Conservation (phyloP, 37 sponge, comb jelly and placozoan genomes). For the Agelas oroides region DNA sequence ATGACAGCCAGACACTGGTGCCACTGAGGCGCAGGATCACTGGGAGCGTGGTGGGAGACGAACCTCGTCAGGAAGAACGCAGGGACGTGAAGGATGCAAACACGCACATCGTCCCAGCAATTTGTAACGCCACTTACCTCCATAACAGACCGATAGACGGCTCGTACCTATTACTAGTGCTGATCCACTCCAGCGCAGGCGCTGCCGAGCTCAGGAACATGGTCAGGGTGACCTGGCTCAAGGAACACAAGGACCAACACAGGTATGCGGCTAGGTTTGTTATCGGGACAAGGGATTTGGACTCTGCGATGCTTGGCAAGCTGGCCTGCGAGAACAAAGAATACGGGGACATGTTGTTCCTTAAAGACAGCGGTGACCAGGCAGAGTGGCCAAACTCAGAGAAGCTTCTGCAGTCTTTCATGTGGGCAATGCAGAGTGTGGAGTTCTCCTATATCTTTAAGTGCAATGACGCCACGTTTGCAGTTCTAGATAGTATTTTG, state of each 20-base stretch:
- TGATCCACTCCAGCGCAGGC: constrained; percentile 20
- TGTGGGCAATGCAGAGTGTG: constrained; percentile 67
- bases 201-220: constrained; percentile 29
- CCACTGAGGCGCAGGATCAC: not conserved
- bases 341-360: constrained; percentile 64
- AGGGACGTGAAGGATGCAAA: no score
- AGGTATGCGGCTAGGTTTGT: constrained; percentile 52
- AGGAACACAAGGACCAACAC: not conserved
- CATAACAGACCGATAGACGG: not conserved
- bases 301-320: not conserved
- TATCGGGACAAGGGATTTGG: constrained; percentile 39
- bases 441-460: constrained; percentile 67
- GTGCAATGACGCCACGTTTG: constrained; percentile 75
- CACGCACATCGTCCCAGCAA: no score
- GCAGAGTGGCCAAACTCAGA: constrained; percentile 29
- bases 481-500: constrained; percentile 20
- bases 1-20: no score
- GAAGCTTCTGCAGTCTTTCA: constrained; percentile 58
- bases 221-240: constrained; percentile 73
- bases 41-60: not conserved
- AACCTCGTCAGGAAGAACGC: not conserved
- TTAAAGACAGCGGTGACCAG: constrained; percentile 26
- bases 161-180: constrained; percentile 20
- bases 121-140: no score
- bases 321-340: constrained; percentile 49